Evolutionary conservation across 2,113 vertebrate genomes (phyloP).

Genomic region (Pangasianodon hypophthalmus): DNA sequence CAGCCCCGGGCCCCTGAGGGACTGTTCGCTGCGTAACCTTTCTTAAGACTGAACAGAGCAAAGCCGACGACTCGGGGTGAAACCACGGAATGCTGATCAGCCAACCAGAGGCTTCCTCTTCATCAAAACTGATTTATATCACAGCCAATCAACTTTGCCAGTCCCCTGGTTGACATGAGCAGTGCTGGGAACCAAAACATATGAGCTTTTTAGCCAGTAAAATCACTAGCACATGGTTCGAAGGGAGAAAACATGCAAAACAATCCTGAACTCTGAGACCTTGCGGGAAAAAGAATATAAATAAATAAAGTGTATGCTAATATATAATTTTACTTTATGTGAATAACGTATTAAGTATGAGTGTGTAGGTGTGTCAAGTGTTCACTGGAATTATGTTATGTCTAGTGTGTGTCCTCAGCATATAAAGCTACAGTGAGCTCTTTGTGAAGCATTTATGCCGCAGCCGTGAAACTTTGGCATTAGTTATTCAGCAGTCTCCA

Average conservation of each 20-base stretch:
- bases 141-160: conserved; percentile 52
- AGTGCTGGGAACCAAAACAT: conserved; percentile 58
- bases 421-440: conserved; percentile 28
- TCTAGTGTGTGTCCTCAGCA: neutral
- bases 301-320: conserved; percentile 52
- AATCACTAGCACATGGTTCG: conserved; percentile 73
- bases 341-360: neutral
- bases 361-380: neutral
- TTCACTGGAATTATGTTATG: conserved; percentile 1
- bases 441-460: conserved; percentile 25
- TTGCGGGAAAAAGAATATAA: conserved; percentile 54
- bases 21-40: conserved; percentile 57
- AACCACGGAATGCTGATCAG: conserved; percentile 46
- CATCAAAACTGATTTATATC: conserved; percentile 55
- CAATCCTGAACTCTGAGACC: conserved; percentile 52
- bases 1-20: conserved; percentile 12
- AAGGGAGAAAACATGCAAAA: conserved; percentile 51
- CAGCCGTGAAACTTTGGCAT: conserved; percentile 46
- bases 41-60: conserved; percentile 33
- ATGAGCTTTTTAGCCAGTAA: conserved; percentile 61
- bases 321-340: conserved; percentile 10
- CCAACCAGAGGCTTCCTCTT: conserved; percentile 56
- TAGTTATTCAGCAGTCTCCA: conserved; percentile 51
- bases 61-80: conserved; percentile 42
- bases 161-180: conserved; percentile 58